phyloP scores from a whole-genome alignment of 2,888 invertebrate species.

The Aleiodes testaceus region DNA sequence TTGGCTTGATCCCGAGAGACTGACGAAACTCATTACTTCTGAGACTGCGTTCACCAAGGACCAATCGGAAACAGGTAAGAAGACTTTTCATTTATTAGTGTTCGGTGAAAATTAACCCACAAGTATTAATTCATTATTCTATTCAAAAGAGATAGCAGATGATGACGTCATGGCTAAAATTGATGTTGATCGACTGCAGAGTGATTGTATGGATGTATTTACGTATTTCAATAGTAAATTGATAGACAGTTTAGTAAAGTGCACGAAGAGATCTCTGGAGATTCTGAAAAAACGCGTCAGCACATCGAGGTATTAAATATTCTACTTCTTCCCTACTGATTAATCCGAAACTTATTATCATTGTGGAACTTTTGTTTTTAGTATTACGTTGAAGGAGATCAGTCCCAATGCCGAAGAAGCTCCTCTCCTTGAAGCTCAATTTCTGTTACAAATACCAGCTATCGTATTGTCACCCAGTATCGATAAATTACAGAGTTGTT shows the following conservation, averaged over 20 bases:
- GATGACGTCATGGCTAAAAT: slow-evolving; percentile 78
- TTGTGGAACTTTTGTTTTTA: slow-evolving; percentile 34
- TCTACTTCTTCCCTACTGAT: neutral
- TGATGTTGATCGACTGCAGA: slow-evolving; percentile 78
- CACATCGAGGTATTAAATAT: slow-evolving; percentile 57
- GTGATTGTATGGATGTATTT: slow-evolving; percentile 87
- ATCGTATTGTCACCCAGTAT: slow-evolving; percentile 78
- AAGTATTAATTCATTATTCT: slow-evolving; percentile 20
- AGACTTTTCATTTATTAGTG: neutral
- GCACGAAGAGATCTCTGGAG: slow-evolving; percentile 84
- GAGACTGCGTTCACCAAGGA: slow-evolving; percentile 73
- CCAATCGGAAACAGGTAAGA: slow-evolving; percentile 76
- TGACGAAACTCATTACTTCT: slow-evolving; percentile 77
- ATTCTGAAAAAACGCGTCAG: slow-evolving; percentile 78
- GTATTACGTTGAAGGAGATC: slow-evolving; percentile 51
- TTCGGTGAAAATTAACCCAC: neutral
- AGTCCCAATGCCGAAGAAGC: slow-evolving; percentile 49
- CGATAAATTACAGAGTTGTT: slow-evolving; percentile 82
- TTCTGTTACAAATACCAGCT: slow-evolving; percentile 80
- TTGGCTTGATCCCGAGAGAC: slow-evolving; percentile 79
- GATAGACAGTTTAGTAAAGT: slow-evolving; percentile 82
- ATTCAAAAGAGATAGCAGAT: slow-evolving; percentile 76
- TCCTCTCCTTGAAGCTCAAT: slow-evolving; percentile 78
- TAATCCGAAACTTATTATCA: too few relatives aligned
- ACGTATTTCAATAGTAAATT: slow-evolving; percentile 86